Conservation (phyloP, 1,140 invertebrate genomes). For the Aphaenogaster floridana region DNA sequence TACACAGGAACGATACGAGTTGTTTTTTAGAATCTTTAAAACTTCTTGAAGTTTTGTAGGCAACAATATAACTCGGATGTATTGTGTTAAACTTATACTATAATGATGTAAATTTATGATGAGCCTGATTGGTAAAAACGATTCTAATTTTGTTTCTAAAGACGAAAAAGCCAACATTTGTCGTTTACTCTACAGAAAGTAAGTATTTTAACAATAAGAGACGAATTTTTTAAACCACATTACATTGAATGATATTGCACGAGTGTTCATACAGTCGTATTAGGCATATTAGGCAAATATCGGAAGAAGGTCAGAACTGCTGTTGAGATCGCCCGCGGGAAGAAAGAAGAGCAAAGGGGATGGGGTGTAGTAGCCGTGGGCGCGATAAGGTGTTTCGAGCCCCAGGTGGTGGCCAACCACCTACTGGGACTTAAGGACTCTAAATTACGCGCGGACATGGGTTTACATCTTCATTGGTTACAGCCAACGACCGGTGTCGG, state of each 20-base stretch:
- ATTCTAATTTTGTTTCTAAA: neutral
- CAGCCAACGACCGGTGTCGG: slow-evolving; percentile 77
- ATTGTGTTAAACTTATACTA: neutral
- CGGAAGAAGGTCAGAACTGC: neutral
- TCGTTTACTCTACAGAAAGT: no score
- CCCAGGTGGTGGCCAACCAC: slow-evolving; percentile 83
- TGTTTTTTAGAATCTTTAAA: neutral
- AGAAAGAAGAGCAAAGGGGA: slow-evolving; percentile 35
- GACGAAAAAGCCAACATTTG: neutral
- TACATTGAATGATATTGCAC: neutral
- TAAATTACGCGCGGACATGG: slow-evolving; percentile 85
- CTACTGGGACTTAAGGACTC: slow-evolving; percentile 84
- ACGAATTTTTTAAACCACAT: neutral
- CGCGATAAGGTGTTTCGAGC: slow-evolving; percentile 83
- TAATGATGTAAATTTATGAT: neutral
- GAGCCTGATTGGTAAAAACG: neutral
- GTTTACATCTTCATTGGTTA: slow-evolving; percentile 85
- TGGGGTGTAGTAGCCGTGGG: slow-evolving; percentile 71
- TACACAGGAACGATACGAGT: no score
- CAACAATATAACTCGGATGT: neutral
- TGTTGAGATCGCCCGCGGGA: slow-evolving; percentile 27
- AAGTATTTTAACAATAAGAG: neutral
- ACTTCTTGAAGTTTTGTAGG: neutral
- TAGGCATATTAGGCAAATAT: slow-evolving; percentile 15
- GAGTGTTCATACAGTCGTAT: neutral